Base-by-base conservation (phyloP, 2,888 invertebrate species). In the Lomographa bimaculata region DNA sequence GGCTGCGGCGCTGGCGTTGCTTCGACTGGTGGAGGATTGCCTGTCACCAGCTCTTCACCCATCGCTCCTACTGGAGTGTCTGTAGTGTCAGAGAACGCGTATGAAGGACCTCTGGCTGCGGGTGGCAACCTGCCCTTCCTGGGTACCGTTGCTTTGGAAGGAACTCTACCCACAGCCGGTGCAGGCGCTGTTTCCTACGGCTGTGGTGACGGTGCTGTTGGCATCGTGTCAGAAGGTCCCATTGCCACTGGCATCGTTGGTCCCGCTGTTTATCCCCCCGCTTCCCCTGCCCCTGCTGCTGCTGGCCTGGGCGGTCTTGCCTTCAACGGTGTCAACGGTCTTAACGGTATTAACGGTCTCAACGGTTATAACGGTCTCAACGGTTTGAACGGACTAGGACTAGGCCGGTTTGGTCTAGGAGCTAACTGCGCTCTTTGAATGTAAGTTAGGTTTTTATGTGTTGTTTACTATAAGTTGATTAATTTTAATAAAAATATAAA, bases 81-180 rank as follows among this genome's bases (percentile, higher is more conserved):
- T 5, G 50, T 71, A 11, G 30, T 60, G 3, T 67, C 71, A 6
- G 70, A 70, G 17, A 73, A 71, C 35, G 48, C 51, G 0, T 61
- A 65, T 19, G 70, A 67, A 38, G 73, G 73, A 4, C 29, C 57
- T 5, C 30, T 73, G 1, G 28, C 40, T 1, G 64, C 66, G 0
- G 45, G 44, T 21, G 79, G 79, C 18, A 60, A 68, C 20, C 42
- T 79, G 11, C 78, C 73, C 0, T 72, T 75, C 55, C 37, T 72
- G 1, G 70, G 71, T 1, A 54, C 67, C 5, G 67, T 67, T 0
- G 63, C 42, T 4, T 18, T 75, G 7, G 70, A 74, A 16, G 74
- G 73, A 1, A 41, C 46, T 1, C 33, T 76, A 2, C 66, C 73
- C 1, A 65, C 71, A 0, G 51, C 54, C 16, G 77, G 78, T 0